A percentile compares a stretch with the other conserved stretches of the same genome.
Evolutionary conservation across 2,113 vertebrate genomes (phyloP).

Genomic region (Corythornis cristatus): DNA sequence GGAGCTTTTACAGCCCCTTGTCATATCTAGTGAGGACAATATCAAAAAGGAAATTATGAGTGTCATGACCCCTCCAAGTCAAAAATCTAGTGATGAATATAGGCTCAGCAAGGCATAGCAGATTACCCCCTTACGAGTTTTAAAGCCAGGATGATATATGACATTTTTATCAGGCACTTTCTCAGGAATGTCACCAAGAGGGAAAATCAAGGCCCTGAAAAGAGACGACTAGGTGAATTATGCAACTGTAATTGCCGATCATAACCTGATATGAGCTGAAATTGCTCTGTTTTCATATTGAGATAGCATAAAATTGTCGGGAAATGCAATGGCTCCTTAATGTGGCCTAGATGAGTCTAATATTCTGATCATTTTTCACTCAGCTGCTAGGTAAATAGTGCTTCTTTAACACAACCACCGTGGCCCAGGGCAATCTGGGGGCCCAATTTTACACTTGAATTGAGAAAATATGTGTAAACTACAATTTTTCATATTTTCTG

Average conservation of each 20-base stretch:
- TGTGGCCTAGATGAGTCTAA: slow-evolving; percentile 91
- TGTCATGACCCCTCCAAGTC: slow-evolving; percentile 80
- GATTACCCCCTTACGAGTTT: slow-evolving; percentile 85
- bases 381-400: slow-evolving; percentile 86
- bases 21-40: slow-evolving; percentile 81
- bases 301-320: slow-evolving; percentile 90
- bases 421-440: slow-evolving; percentile 94
- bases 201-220: slow-evolving; percentile 87
- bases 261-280: slow-evolving; percentile 85
- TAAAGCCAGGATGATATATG: slow-evolving; percentile 88
- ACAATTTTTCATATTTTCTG: slow-evolving; percentile 99
- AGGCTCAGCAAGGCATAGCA: slow-evolving; percentile 79
- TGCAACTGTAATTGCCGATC: slow-evolving; percentile 95
- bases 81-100: slow-evolving; percentile 82
- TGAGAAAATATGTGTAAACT: slow-evolving; percentile 95
- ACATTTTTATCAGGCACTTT: slow-evolving; percentile 91
- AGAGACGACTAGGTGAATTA: slow-evolving; percentile 88
- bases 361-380: slow-evolving; percentile 99
- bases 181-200: slow-evolving; percentile 86
- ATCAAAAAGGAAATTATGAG: slow-evolving; percentile 84
- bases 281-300: slow-evolving; percentile 89
- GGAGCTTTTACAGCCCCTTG: slow-evolving; percentile 77
- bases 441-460: slow-evolving; percentile 92
- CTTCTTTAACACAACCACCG: slow-evolving; percentile 77
- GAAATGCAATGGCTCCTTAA: slow-evolving; percentile 87